Base-by-base conservation (phyloP, 2,113 vertebrate species). In the Megaleporinus macrocephalus region DNA sequence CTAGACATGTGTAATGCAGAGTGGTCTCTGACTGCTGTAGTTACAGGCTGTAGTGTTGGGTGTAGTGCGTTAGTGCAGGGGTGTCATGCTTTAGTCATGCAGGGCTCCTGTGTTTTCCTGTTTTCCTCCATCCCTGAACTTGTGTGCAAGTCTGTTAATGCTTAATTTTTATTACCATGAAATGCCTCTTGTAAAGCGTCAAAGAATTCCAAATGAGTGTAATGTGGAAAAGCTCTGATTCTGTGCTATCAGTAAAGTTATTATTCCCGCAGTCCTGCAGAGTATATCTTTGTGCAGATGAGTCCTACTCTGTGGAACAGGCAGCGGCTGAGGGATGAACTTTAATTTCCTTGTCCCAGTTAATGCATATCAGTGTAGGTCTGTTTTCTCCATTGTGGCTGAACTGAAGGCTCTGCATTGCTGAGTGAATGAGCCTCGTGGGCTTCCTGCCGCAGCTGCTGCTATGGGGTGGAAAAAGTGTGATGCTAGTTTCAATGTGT, bases 321-420 rank as follows among this genome's bases (percentile, higher is more conserved):
- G 24, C 13, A 5, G 20, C 33, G 30, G 10, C 18, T 16, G 66
- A 61, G 26, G 18, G 30, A 24, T 59, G 24, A 33, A 51, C 83
- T 26, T n/a, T 78, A 9, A 79, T 79, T 59, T 70, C 65, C 51
- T 44, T 41, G 36, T 41, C 10, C 22, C 51, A 36, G 36, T 53
- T 44, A 47, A 13, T 86, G 72, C 89, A 80, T 91, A 74, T 75
- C 27, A 59, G 68, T 57, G 49, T 66, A 73, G 80, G 33, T 82
- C 73, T 36, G 66, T 73, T 83, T 80, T 93, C 88, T 89, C 80
- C 57, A 89, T 86, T 82, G 89, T 69, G 88, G 90, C 88, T 87
- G 90, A 91, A 90, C 65, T 73, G 85, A 79, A 44, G 49, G 68
- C 36, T 55, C 29, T 57, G 36, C 70, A 69, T 70, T 79, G 55